These are phyloP conservation scores for Empis livida DNA, from an alignment of 2,888 invertebrate genomes.

Conservation along the genomic window DNA sequence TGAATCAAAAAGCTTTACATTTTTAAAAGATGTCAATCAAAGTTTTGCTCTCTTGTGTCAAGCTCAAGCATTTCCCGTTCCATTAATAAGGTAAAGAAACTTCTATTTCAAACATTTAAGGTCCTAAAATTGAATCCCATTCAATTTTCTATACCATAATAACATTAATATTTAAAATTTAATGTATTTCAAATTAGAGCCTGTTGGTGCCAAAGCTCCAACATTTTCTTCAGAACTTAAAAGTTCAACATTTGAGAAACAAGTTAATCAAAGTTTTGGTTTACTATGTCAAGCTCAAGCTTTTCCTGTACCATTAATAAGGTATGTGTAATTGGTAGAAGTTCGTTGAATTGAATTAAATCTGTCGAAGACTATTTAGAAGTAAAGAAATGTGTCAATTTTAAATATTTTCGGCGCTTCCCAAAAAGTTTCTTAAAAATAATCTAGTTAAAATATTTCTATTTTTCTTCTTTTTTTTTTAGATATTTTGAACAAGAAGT, in stretches of 20 bases:
- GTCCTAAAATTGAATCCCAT: background rate
- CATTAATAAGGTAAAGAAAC: conserved; percentile 50
- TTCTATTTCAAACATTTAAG: background rate
- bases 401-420: background rate
- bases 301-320: conserved; percentile 28
- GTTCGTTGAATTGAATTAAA: no score
- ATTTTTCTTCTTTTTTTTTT: conserved; percentile 1
- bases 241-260: conserved; percentile 28
- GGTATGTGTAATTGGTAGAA: conserved; percentile 15
- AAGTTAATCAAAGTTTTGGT: conserved; percentile 28
- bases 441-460: conserved; percentile 2
- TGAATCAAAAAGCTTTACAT: conserved; percentile 45
- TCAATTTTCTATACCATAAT: conserved; percentile 16
- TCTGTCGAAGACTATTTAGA: no score
- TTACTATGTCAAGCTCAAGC: conserved; percentile 45
- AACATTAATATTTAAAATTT: background rate
- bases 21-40: conserved; percentile 34
- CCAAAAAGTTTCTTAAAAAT: background rate
- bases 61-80: conserved; percentile 56
- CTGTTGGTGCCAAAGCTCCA: conserved; percentile 35
- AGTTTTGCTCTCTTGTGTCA: conserved; percentile 49
- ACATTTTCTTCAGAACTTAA: conserved; percentile 34
- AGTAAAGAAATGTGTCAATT: no score
- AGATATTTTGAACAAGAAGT: conserved; percentile 2
- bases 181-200: conserved; percentile 24